phyloP scores from a whole-genome alignment of 2,888 invertebrate genomes.

The Atherix ibis region DNA sequence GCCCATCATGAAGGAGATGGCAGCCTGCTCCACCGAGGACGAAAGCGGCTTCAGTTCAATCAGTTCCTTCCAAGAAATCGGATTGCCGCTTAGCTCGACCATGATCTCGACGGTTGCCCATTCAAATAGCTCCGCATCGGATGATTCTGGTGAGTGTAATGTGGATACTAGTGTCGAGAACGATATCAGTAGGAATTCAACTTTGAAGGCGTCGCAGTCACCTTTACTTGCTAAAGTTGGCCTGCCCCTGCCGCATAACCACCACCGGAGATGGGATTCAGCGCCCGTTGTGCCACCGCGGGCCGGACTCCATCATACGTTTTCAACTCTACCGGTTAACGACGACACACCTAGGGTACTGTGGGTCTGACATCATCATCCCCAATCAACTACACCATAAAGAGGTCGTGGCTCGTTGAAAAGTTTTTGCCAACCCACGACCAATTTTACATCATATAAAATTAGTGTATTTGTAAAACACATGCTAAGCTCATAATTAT shows the following conservation, averaged over 20 bases:
- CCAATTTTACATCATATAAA: too few species aligned
- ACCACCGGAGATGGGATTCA: slow-evolving; percentile 12
- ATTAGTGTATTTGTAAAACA: too few species aligned
- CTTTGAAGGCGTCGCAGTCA: slow-evolving; percentile 20
- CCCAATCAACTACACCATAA: slow-evolving; percentile 2
- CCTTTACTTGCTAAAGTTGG: slow-evolving; percentile 1
- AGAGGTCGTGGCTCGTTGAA: not conserved
- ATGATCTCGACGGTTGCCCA: slow-evolving; percentile 7
- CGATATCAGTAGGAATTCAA: slow-evolving; percentile 24
- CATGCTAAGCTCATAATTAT: too few species aligned
- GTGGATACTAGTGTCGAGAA: slow-evolving; percentile 14
- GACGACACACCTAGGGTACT: slow-evolving; percentile 12
- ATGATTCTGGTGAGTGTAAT: slow-evolving; percentile 12
- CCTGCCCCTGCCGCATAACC: not conserved
- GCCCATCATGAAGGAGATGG: slow-evolving; percentile 5
- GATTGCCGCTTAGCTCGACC: slow-evolving; percentile 37
- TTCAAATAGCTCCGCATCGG: slow-evolving; percentile 7
- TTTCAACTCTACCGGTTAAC: slow-evolving; percentile 8
- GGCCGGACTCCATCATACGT: slow-evolving; percentile 7
- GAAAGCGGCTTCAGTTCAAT: slow-evolving; percentile 77
- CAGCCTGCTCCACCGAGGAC: slow-evolving; percentile 40
- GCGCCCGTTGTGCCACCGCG: slow-evolving; percentile 12
- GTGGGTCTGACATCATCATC: slow-evolving; percentile 12
- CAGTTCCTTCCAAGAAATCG: slow-evolving; percentile 70
- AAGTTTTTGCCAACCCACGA: too few species aligned